Evolutionary conservation across 2,113 vertebrate species (phyloP), one percentile per base, ranked within the genome.

Genomic region (Eubucco bourcierii): DNA sequence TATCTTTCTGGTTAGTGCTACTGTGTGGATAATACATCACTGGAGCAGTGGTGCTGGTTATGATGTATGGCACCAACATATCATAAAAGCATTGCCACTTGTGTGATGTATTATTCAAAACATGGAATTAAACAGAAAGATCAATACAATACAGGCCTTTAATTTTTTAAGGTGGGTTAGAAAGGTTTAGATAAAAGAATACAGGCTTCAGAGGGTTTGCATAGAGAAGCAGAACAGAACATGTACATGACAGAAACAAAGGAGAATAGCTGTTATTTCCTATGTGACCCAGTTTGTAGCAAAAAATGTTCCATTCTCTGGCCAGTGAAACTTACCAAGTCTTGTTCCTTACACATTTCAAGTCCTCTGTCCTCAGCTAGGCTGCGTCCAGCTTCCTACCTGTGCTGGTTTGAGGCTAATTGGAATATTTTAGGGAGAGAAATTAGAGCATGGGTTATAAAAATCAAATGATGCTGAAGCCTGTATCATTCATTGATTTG

Each of bases 91-190:
- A 83, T 90, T 95, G 95, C 94, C 84, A 94, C 91, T 87, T 77
- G 53, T 84, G 56, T 96, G 95, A 96, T 97, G 93, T 93, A 94
- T 96, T 96, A 96, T 96, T 95, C 86, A 97, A 95, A 95, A 90
- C 91, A 91, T 8, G 9, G 81, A 91, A 86, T 85, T 86, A 88
- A 95, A 87, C 66, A 75, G 90, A 84, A 93, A 93, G 70, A 97
- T 96, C 93, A 77, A 96, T 96, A 95, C 90, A 87, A 77, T 92
- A 25, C 15, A 10, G 66, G 37, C 12, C 63, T 39, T 90, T 91
- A 88, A 73, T 83, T 93, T 94, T 94, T 90, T 91, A 24, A 95
- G 64, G 65, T 93, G 55, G 29, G 25, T 70, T 90, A 88, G 78
- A 84, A 75, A 37, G 56, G 84, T 88, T 79, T 67, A 90, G 31